Conservation (phyloP, 2,888 invertebrate species). For the Limnephilus rhombicus region DNA sequence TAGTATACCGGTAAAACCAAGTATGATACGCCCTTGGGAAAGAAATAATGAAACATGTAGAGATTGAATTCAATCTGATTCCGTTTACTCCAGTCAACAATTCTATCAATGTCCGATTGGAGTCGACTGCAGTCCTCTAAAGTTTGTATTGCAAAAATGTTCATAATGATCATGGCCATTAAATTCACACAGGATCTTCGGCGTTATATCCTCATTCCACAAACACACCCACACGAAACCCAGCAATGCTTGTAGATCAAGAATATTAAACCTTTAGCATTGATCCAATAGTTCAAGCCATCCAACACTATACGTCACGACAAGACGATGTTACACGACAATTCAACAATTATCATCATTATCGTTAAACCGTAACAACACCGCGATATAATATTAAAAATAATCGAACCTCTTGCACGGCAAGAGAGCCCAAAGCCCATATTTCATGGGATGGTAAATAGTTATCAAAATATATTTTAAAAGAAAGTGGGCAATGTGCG, state of each 20-base stretch:
- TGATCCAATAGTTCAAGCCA: background rate
- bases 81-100: too few relatives aligned
- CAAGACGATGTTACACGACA: background rate
- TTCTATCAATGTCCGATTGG: too few relatives aligned
- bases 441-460: background rate
- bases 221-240: background rate
- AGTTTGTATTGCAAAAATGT: background rate
- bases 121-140: too few relatives aligned
- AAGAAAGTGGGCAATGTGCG: too few relatives aligned
- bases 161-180: background rate
- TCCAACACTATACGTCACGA: background rate
- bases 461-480: too few relatives aligned
- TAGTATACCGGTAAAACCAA: too few relatives aligned
- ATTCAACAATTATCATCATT: background rate
- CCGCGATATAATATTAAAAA: background rate
- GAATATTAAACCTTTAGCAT: background rate
- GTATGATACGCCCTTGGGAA: too few relatives aligned
- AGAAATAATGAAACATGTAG: too few relatives aligned
- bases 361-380: background rate
- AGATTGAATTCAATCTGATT: too few relatives aligned
- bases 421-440: background rate
- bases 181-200: background rate
- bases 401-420: background rate
- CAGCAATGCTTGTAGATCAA: background rate
- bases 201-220: background rate